Evolutionary conservation across 2,888 invertebrate genomes (phyloP), one percentile per base, ranked within the genome.

Genomic region (Agrochola litura): DNA sequence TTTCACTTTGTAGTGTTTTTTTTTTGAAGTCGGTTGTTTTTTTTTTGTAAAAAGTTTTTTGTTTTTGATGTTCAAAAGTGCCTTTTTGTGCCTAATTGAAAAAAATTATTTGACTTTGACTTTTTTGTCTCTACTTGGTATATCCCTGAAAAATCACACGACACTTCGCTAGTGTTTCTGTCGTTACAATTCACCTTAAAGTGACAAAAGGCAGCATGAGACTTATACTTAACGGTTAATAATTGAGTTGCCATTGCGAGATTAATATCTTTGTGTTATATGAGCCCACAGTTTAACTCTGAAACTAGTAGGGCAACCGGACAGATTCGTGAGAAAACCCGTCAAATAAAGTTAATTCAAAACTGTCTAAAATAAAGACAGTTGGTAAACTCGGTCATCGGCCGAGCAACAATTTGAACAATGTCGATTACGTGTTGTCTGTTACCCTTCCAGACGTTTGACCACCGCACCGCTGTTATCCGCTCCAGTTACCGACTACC

Each of bases 401-500:
- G 0, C 4, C 25, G 22, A 25, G 9, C 5, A 60, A 63, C 58
- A 37, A 79, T 56, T n/a, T 41, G 6, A 74, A 68, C 70, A 49
- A 74, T 67, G n/a, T 66, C 30, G 22, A 43, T 67, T 41, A 41
- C 60, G 46, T 54, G 46, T 22, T 46, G 52, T 46, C 46, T 46
- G 46, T 25, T 19, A 58, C 25, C 54, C 16, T 68, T 25, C 25
- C 64, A 60, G 64, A n/a, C 73, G 25, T 58, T 19, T 12, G 60
- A 10, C 60, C 75, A 68, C 63, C 2, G 49, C 60, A 52, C 75
- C 64, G 64, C 8, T 60, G 52, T 25, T 79, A 30, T 6, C 63
- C 41, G 66, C 79, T 54, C 71, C 66, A 68, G 79, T 83, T 68
- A 46, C 61, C 63, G 22, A 68, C 70, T 68, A 58, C 70, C 69